A percentile compares a stretch with the other conserved stretches of the same genome.
Evolutionary conservation across 2,888 invertebrate species (phyloP).

Genomic region (Synanthedon formicaeformis): DNA sequence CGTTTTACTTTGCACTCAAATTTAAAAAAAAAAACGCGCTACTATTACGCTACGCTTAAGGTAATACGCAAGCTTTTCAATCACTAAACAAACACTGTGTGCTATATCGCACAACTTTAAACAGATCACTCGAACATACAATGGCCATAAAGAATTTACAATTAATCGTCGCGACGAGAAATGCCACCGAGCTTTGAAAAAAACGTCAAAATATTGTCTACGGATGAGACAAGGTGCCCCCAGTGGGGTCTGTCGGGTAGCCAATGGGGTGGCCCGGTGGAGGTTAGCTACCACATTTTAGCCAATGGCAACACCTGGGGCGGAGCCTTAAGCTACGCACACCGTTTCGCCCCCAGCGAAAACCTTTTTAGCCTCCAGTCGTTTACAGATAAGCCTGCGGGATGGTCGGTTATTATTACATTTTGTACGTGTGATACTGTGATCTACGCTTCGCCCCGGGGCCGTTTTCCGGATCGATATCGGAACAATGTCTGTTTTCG

Average conservation of each 20-base stretch:
- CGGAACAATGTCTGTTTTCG: slow-evolving; percentile 22
- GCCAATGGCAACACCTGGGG: slow-evolving; percentile 62
- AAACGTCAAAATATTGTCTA: slow-evolving; percentile 65
- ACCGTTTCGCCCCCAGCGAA: slow-evolving; percentile 68
- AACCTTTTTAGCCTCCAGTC: slow-evolving; percentile 69
- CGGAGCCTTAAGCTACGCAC: slow-evolving; percentile 61
- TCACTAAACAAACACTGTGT: slow-evolving; percentile 28
- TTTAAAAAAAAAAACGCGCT: no score
- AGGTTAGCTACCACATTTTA: slow-evolving; percentile 44
- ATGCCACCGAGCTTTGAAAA: slow-evolving; percentile 57
- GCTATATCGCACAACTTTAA: slow-evolving; percentile 41
- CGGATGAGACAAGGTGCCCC: slow-evolving; percentile 40
- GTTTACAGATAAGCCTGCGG: slow-evolving; percentile 69
- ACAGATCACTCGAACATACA: slow-evolving; percentile 65
- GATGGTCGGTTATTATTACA: slow-evolving; percentile 69
- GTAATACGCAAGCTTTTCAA: slow-evolving; percentile 13
- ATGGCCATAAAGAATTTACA: slow-evolving; percentile 65
- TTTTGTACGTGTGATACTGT: slow-evolving; percentile 58
- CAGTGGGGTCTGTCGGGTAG: slow-evolving; percentile 38
- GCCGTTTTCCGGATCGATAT: slow-evolving; percentile 45
- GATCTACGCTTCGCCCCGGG: slow-evolving; percentile 55
- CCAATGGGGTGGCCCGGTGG: slow-evolving; percentile 52
- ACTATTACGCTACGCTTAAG: no score
- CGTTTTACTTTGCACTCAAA: no score
- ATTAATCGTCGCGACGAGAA: slow-evolving; percentile 63